Evolutionary conservation across 2,797 vertebrate species (phyloP), one percentile per base, ranked within the genome.

Genomic region (Loris lydekkerianus): DNA sequence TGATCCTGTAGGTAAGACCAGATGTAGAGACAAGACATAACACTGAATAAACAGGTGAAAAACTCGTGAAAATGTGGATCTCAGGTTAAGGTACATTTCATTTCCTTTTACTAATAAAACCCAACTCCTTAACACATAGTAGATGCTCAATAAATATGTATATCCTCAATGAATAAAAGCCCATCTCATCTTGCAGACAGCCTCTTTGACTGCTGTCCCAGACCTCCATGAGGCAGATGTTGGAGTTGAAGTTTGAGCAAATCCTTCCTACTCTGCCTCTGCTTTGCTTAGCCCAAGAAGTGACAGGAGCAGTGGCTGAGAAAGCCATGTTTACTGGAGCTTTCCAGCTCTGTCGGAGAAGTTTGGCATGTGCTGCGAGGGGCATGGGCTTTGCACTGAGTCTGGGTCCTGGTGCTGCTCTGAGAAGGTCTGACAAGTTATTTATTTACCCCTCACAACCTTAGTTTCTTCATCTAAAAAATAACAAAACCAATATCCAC

Each of bases 381-480:
- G 76, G 18, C 15, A 17, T 34, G 69, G 18, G 5, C 58, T 69
- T 86, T 58, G 63, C 15, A 67, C 5, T 18, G n/a, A 63, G 11
- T 25, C 31, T 91, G 34, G 5, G 3, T 11, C 5, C 29, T n/a
- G 17, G 31, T 18, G 49, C 37, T 82, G 37, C 58, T 43, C 14
- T 34, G 0, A 0, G 5, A 25, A 75, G 40, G 61, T 20, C 56
- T 27, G 37, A 40, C 3, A 3, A 34, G 70, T 27, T 82, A 43
- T 7, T 95, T 70, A n/a, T 80, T 76, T 95, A 72, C 29, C 9
- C 37, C 82, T 90, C 53, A 34, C 46, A 49, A 49, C 10, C 9
- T 86, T 58, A 37, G 58, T 46, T 85, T 91, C n/a, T 75, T 78
- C 31, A 75, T 65, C 17, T 13, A 4, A 72, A 72, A 88, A 87